Base-by-base conservation (phyloP, 2,113 vertebrate genomes). In the Hemibagrus wyckioides region DNA sequence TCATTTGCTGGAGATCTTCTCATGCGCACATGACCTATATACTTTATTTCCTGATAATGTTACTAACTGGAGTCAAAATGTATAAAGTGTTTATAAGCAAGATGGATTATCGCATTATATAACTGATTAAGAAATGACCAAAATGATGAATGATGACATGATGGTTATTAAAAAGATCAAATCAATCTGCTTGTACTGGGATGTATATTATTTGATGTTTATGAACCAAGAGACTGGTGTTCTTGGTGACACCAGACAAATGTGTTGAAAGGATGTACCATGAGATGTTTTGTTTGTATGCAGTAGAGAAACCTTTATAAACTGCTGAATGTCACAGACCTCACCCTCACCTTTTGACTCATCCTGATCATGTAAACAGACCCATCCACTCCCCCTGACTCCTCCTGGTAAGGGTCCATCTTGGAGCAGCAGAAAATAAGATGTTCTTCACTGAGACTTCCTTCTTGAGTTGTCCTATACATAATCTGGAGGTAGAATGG, bases 61-160 rank as follows among this genome's bases (percentile, higher is more conserved):
- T 81, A 81, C 54, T 81, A 81, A 81, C 79, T 59, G 21, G 36
- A 59, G 54, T 39, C 23, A 28, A 14, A 41, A 28, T 59, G 54
- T 80, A 56, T 56, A 76, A 76, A 80, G 48, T 79, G 76, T 80
- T 57, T 57, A 80, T 80, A 57, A 80, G 77, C 30, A 6, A 56
- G 54, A 81, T 59, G 79, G 77, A 80, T 80, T 56, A 23, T 80
- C 41, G 5, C 14, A 33, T 81, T 81, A 59, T 36, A 80, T 56
- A 80, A 56, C 50, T 56, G 50, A 23, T 80, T 33, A 21, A 36
- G 17, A 80, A 80, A 56, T 50, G n/a, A 9, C n/a, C 5, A 19
- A 30, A 7, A 76, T 39, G 19, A 44, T 2, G 36, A 39, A 39
- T 41, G 36, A 39, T 36, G 41, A 28, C 41, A 15, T 76, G 71